Percentiles rank a stretch among this genome's conserved stretches.
These are phyloP conservation scores for Adela reaumurella DNA, from an alignment of 2,888 invertebrate species.

Conservation along the genomic window DNA sequence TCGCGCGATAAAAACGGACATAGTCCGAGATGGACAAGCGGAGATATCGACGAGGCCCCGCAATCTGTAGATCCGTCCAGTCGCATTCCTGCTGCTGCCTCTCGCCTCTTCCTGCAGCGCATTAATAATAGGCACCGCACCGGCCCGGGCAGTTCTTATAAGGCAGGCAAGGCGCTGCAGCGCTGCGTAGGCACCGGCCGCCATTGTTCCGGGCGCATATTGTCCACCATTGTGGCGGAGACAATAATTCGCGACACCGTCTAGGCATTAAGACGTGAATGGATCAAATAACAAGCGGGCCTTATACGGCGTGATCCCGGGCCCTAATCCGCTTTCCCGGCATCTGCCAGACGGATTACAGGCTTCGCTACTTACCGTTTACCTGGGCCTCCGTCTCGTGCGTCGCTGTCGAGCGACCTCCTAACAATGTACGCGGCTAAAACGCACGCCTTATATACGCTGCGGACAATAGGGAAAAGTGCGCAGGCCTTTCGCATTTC, in stretches of 20 bases:
- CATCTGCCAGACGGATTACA: not conserved
- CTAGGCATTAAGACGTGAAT: slow-evolving; percentile 20
- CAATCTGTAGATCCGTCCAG: slow-evolving; percentile 4
- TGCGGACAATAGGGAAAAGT: not conserved
- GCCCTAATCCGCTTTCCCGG: not conserved
- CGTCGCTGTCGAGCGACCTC: not conserved
- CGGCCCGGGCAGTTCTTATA: slow-evolving; percentile 19
- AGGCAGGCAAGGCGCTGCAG: slow-evolving; percentile 15
- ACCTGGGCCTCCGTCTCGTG: not conserved
- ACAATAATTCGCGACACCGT: slow-evolving; percentile 38
- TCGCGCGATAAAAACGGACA: not conserved
- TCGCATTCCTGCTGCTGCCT: no score
- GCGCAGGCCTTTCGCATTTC: not conserved
- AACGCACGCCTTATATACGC: not conserved
- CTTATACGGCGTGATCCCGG: not conserved
- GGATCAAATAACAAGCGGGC: slow-evolving; percentile 28
- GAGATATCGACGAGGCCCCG: not conserved
- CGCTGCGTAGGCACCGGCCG: no score
- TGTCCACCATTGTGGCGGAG: slow-evolving; percentile 26
- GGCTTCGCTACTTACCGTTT: not conserved
- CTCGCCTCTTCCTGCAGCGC: slow-evolving; percentile 21
- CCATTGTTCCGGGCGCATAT: slow-evolving; percentile 23
- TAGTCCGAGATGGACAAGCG: not conserved
- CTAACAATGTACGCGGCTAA: not conserved
- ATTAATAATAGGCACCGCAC: slow-evolving; percentile 27